Evolutionary conservation across 2,888 invertebrate species (phyloP).

Genomic region (Xanthorhoe spadicearia): DNA sequence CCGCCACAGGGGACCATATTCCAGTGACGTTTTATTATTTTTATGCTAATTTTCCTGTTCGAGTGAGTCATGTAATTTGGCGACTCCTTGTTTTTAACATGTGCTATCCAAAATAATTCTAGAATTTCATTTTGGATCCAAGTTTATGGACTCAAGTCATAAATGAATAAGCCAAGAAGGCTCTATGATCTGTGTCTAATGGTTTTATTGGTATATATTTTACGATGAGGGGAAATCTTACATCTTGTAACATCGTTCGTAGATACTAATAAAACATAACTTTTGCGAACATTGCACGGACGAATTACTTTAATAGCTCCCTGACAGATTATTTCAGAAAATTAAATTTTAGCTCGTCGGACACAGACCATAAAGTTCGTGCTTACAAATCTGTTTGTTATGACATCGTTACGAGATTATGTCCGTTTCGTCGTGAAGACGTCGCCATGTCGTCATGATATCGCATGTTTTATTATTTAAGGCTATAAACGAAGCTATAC

Average conservation of each 20-base stretch:
- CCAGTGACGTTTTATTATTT: conserved; percentile 76
- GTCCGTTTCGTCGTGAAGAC: conserved; percentile 80
- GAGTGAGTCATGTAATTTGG: conserved; percentile 63
- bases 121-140: conserved; percentile 12
- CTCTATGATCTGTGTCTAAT: not conserved
- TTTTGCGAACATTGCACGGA: conserved; percentile 65
- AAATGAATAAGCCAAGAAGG: not conserved
- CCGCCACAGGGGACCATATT: conserved; percentile 61
- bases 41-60: conserved; percentile 72
- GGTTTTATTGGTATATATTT: conserved; percentile 2
- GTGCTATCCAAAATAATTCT: conserved; percentile 27
- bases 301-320: conserved; percentile 81
- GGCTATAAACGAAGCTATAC: conserved; percentile 66
- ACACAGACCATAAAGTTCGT: conserved; percentile 83
- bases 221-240: conserved; percentile 11
- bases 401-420: conserved; percentile 84
- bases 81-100: conserved; percentile 47
- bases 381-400: conserved; percentile 85
- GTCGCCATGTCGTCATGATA: conserved; percentile 74
- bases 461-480: conserved; percentile 80
- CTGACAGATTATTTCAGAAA: conserved; percentile 84
- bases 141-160: not conserved
- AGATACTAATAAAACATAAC: conserved; percentile 62
- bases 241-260: conserved; percentile 45
- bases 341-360: conserved; percentile 84